Base-by-base conservation (phyloP, 2,113 vertebrate genomes). In the Lophius piscatorius region DNA sequence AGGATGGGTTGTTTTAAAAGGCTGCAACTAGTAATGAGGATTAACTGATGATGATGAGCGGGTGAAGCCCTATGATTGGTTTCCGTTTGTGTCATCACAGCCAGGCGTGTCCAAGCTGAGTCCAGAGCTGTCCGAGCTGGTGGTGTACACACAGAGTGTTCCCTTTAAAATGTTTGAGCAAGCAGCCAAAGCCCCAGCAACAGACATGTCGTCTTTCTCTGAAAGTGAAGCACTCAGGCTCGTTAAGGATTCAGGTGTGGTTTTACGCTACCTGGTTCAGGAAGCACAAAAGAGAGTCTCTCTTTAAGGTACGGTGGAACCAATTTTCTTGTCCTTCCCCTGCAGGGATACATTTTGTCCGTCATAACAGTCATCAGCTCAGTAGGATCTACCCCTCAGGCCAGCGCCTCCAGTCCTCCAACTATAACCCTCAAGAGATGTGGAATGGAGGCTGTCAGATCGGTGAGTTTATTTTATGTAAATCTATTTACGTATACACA, bases 401-500 rank as follows among this genome's bases (percentile, higher is more conserved):
- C 23, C 90, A 97, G 63, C 91, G 95, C 46, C 83, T 97, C 72
- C 94, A 92, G 74, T 98, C 96, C 0, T 95, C 96, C 80, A 99
- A 99, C 92, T 98, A 94, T 80, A 94, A 94, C 82, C 97, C 97
- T 54, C 95, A 97, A 88, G 94, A 96, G 47, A 97, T 98, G 96
- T 99, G 97, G 97, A 99, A 97, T 0, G 90, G 63, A 0, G 97
- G 96, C 67, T 99, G 94, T 75, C 96, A 99, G 80, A 89, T 99
- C 52, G 97, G 96, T 99, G 72, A 93, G 90, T 5, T 26, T 12
- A 13, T 2, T 11, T 24, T 12, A 9, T 44, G 0, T 39, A 17
- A 29, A n/a, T n/a, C n/a, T n/a, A n/a, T n/a, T n/a, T n/a, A n/a
- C n/a, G n/a, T n/a, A n/a, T n/a, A n/a, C n/a, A n/a, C n/a, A n/a